Evolutionary conservation across 2,797 vertebrate species (phyloP).

Genomic region (Manis javanica): DNA sequence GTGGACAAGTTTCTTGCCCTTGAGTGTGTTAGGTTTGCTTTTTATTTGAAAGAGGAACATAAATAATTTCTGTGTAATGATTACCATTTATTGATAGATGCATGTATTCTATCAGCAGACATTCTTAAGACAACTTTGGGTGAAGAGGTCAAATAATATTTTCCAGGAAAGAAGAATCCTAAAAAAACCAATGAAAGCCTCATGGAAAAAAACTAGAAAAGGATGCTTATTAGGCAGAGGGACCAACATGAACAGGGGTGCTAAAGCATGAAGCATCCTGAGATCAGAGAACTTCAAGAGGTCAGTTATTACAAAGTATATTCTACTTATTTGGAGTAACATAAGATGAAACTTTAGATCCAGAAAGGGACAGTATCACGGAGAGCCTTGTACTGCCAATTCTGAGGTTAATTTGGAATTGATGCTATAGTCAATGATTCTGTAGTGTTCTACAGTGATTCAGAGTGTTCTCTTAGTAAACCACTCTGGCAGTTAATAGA

Average conservation of each 20-base stretch:
- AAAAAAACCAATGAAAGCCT: background rate
- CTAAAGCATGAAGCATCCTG: background rate
- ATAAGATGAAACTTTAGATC: background rate
- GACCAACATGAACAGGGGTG: background rate
- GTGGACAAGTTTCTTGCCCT: background rate
- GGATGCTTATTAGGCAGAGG: background rate
- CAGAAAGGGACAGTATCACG: background rate
- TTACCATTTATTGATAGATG: background rate
- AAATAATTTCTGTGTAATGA: background rate
- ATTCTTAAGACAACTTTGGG: background rate
- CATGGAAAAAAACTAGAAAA: background rate
- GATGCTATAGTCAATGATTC: background rate
- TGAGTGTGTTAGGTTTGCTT: background rate
- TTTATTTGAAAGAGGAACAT: background rate
- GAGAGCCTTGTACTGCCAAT: background rate
- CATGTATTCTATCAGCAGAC: background rate
- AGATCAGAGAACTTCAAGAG: background rate
- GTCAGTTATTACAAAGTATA: background rate
- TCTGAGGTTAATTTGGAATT: background rate
- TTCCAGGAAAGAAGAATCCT: background rate
- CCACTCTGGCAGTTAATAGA: background rate
- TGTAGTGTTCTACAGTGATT: background rate
- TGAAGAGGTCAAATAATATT: background rate
- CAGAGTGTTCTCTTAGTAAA: background rate
- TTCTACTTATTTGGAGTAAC: background rate